phyloP scores from a whole-genome alignment of 92 coral and sea anemone species.

The Meandrina meandrites region DNA sequence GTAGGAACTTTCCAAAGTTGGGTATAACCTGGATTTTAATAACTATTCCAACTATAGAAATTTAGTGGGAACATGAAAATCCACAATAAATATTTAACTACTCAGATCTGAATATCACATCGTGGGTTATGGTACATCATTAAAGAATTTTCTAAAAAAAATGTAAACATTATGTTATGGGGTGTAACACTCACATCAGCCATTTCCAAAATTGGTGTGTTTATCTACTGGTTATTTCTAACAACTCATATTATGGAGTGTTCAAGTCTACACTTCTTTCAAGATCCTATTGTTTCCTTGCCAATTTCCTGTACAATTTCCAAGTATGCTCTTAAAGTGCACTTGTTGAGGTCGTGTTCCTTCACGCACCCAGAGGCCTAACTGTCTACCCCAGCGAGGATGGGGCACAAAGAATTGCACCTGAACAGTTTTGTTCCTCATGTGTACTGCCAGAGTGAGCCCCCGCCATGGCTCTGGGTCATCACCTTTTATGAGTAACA shows the following conservation, averaged over 20 bases:
- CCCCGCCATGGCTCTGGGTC: slow-evolving; percentile 56
- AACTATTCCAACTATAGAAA: too few relatives aligned
- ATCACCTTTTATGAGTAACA: slow-evolving; percentile 54
- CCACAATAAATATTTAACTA: too few relatives aligned
- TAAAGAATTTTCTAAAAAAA: too few relatives aligned
- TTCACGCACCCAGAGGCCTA: slow-evolving; percentile 36
- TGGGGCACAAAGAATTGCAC: slow-evolving; percentile 39
- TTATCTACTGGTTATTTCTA: slow-evolving; percentile 4
- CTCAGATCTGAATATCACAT: too few relatives aligned
- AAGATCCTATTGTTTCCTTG: neutral
- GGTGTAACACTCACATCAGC: neutral
- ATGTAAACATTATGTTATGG: too few relatives aligned
- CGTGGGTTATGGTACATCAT: too few relatives aligned
- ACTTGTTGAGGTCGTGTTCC: slow-evolving; percentile 24
- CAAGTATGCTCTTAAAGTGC: slow-evolving; percentile 28
- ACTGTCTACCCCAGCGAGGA: slow-evolving; percentile 34
- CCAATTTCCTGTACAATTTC: slow-evolving; percentile 1
- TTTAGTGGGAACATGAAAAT: too few relatives aligned
- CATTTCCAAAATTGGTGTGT: neutral
- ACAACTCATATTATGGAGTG: neutral
- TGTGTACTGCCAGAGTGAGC: slow-evolving; percentile 29
- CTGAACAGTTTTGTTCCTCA: slow-evolving; percentile 14
- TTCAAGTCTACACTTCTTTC: slow-evolving; percentile 4
- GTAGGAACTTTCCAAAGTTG: too few relatives aligned
- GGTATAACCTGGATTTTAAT: too few relatives aligned